Evolutionary conservation across 2,888 invertebrate genomes (phyloP).

Genomic region (Drosophila vallismaia): DNA sequence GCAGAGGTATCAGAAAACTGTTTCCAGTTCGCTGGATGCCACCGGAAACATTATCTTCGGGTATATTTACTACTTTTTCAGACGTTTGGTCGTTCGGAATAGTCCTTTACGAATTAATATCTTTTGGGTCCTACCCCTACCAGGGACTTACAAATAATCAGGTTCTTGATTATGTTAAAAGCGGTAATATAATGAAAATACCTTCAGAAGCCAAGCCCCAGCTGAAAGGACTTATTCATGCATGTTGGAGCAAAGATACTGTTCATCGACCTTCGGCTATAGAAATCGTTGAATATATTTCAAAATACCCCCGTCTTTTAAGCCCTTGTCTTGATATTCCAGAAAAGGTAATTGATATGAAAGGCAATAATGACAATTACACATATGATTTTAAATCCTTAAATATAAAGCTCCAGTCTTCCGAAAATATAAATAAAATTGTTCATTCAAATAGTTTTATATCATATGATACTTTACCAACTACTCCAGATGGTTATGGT

Average conservation of each 20-base stretch:
- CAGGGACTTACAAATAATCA: slow-evolving; percentile 94
- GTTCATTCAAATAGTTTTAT: too few relatives aligned
- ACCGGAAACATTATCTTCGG: slow-evolving; percentile 92
- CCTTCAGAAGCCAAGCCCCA: slow-evolving; percentile 92
- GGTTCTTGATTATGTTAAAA: slow-evolving; percentile 92
- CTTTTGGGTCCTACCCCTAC: slow-evolving; percentile 96
- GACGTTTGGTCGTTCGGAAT: slow-evolving; percentile 97
- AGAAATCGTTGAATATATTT: slow-evolving; percentile 92
- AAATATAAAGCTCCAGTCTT: too few relatives aligned
- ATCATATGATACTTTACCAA: slow-evolving; percentile 21
- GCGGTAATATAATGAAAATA: slow-evolving; percentile 89
- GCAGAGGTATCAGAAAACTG: slow-evolving; percentile 88
- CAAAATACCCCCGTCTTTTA: slow-evolving; percentile 90
- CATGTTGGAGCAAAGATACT: slow-evolving; percentile 91
- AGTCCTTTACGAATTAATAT: slow-evolving; percentile 93
- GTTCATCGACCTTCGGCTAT: slow-evolving; percentile 90
- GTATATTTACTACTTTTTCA: slow-evolving; percentile 93
- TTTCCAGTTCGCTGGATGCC: slow-evolving; percentile 97
- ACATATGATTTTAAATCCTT: slow-evolving; percentile 39
- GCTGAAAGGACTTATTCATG: slow-evolving; percentile 91
- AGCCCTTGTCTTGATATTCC: slow-evolving; percentile 92
- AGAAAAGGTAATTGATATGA: slow-evolving; percentile 88
- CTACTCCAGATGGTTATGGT: slow-evolving; percentile 78
- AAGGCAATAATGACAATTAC: slow-evolving; percentile 85
- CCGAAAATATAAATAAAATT: too few relatives aligned